Conservation (phyloP, 2,797 vertebrate genomes). For the Peromyscus attwateri region DNA sequence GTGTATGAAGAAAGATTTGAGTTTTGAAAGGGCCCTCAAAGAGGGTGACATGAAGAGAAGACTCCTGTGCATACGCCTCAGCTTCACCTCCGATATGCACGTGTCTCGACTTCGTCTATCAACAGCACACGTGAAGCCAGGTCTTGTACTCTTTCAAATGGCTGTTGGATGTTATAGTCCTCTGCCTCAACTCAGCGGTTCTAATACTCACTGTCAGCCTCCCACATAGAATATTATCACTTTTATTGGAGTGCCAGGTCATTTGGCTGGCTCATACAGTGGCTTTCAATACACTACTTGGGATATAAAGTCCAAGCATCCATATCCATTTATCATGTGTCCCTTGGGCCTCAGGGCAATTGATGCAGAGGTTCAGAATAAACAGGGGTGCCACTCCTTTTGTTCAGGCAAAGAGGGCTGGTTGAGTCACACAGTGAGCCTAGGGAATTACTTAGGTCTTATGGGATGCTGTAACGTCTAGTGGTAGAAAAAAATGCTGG, state of each 20-base stretch:
- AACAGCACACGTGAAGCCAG: neutral
- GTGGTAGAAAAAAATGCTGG: neutral
- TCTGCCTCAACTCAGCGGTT: neutral
- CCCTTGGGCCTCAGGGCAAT: neutral
- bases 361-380: neutral
- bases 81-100: rapidly evolving
- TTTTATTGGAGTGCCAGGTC: neutral
- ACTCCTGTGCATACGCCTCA: neutral
- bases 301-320: neutral
- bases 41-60: neutral
- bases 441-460: neutral
- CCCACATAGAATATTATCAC: neutral
- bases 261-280: neutral
- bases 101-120: neutral
- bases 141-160: neutral
- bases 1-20: slow-evolving; percentile 17
- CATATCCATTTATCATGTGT: neutral
- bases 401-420: neutral
- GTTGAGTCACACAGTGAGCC: neutral
- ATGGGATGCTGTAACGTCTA: neutral
- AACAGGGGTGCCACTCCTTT: neutral
- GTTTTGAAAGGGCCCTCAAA: neutral
- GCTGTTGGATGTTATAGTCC: neutral
- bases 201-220: neutral
- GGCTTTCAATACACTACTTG: neutral